These are phyloP conservation scores for Dione juno DNA, from an alignment of 2,888 invertebrate genomes.

Conservation along the genomic window DNA sequence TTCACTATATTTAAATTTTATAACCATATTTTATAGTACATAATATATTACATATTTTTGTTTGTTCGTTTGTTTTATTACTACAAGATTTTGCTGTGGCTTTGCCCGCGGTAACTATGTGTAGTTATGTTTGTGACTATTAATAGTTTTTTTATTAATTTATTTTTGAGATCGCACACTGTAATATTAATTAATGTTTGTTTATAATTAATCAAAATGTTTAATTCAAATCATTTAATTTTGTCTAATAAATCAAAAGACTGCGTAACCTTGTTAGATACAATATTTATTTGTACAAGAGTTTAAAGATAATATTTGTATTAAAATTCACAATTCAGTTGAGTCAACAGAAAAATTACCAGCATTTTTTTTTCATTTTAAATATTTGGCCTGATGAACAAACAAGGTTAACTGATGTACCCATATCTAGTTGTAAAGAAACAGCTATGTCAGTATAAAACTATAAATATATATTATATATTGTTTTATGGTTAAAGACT, in stretches of 20 bases:
- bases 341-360: slow-evolving; percentile 14
- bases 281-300: slow-evolving; percentile 3
- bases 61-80: neutral
- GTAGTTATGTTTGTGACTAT: neutral
- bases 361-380: slow-evolving; percentile 1
- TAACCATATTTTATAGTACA: slow-evolving; percentile 15
- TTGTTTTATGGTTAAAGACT: too few species aligned
- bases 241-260: neutral
- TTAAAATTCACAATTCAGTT: slow-evolving; percentile 14
- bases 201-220: too few species aligned
- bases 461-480: neutral
- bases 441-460: slow-evolving; percentile 1
- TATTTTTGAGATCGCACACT: too few species aligned
- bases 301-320: slow-evolving; percentile 29
- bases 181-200: too few species aligned
- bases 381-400: slow-evolving; percentile 17
- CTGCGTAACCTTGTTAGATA: neutral
- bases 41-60: neutral
- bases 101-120: neutral
- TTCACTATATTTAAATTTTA: slow-evolving; percentile 13
- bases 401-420: slow-evolving; percentile 3
- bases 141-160: neutral
- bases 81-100: neutral
- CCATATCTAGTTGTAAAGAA: slow-evolving; percentile 6
- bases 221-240: neutral